Evolutionary conservation across 2,888 invertebrate genomes (phyloP), one percentile per base, ranked within the genome.

Genomic region (Nemapogon koenigi): DNA sequence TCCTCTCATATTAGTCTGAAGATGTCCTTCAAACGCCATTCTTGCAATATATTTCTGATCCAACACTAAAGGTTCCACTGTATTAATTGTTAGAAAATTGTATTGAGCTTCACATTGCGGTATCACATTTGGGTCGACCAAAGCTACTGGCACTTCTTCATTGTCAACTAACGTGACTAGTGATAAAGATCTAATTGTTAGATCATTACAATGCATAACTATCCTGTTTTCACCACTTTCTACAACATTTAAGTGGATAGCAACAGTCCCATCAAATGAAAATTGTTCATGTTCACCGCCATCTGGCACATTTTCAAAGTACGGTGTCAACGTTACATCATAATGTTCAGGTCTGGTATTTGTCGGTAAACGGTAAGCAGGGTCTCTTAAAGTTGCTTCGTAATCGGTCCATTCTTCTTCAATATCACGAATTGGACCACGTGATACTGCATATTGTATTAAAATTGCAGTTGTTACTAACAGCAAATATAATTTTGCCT

Each of bases 1-100:
- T 15, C 92, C 92, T 62, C 87, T 83, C 59, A 92, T 80, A 43
- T 83, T 81, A 43, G 86, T 85, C 61, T 87, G 87, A 22, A 94
- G 67, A 36, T 81, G 72, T 1, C 91, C 93, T 16, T 63, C 68
- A 53, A 86, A 94, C 27, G 75, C 78, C 36, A 90, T 83, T 40
- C 63, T 67, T 25, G 93, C 63, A 25, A 75, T 59, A 56, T 91
- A 93, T 38, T 83, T 54, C 19, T 45, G 48, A 2, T 42, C 41
- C 0, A 45, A 0, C 16, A 10, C n/a, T 30, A 75, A 46, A 3
- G 41, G 1, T 31, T 46, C 32, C 1, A 28, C 45, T 1, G 62
- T 57, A 1, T 43, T 44, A 4, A 76, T 62, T 19, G 50, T 60
- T 27, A 78, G 44, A 38, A 73, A 75, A 19, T 55, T 57, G 22